These are phyloP conservation scores for Calameuta filiformis DNA, from an alignment of 2,888 invertebrate genomes.

Conservation along the genomic window DNA sequence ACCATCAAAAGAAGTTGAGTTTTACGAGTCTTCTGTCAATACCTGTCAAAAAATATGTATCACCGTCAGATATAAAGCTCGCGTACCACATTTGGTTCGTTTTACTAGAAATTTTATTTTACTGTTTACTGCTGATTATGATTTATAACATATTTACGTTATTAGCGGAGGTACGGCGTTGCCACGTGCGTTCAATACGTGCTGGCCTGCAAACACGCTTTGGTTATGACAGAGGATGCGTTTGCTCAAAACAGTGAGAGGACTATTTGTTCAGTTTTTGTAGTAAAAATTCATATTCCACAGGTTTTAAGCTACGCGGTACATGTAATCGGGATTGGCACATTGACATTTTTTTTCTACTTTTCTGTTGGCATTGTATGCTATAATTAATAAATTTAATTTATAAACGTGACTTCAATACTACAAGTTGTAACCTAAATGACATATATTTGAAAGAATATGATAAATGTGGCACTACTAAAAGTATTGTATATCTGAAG, in stretches of 20 bases:
- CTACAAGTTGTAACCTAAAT: background rate
- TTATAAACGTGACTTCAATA: background rate
- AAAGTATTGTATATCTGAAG: background rate
- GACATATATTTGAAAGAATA: background rate
- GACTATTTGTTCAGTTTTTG: background rate
- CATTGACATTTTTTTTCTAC: background rate
- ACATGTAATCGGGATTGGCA: background rate
- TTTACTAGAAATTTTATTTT: background rate
- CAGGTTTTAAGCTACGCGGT: too few species aligned
- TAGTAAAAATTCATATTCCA: background rate
- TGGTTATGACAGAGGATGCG: background rate
- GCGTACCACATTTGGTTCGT: background rate
- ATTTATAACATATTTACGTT: background rate
- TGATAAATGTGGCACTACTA: background rate
- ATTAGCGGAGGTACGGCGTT: background rate
- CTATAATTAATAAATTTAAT: background rate
- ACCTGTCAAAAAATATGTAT: background rate
- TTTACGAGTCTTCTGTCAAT: background rate
- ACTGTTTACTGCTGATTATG: background rate
- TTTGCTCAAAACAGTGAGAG: background rate
- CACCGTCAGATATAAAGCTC: background rate
- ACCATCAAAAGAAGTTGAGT: background rate
- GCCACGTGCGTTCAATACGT: background rate
- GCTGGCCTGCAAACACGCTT: background rate
- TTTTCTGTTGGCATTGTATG: background rate